phyloP scores from a whole-genome alignment of 2,113 vertebrate species.

The Callorhinus ursinus region DNA sequence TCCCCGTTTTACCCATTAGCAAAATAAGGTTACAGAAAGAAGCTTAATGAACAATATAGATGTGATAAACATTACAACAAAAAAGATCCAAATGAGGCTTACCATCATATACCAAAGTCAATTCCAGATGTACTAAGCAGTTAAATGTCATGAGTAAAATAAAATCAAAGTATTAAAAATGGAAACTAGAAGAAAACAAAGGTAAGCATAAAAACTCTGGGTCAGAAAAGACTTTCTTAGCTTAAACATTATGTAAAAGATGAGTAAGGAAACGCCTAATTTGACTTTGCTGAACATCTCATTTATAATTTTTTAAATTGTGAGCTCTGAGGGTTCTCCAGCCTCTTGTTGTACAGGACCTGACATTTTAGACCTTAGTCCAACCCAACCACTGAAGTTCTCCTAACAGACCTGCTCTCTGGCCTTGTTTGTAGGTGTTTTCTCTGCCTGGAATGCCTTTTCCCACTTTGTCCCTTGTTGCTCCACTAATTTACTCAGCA shows the following conservation, averaged over 20 bases:
- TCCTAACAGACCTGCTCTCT: background rate
- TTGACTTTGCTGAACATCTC: background rate
- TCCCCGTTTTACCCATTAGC: background rate
- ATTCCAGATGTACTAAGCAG: background rate
- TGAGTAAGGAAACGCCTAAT: background rate
- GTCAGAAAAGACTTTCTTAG: background rate
- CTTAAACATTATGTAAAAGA: background rate
- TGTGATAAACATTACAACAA: background rate
- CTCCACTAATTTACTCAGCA: background rate
- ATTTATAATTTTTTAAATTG: background rate
- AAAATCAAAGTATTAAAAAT: conserved; percentile 16
- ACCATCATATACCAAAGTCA: background rate
- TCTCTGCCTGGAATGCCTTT: background rate
- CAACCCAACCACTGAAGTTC: background rate
- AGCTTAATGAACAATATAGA: background rate
- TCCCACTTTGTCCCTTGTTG: background rate
- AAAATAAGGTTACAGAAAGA: conserved; percentile 9
- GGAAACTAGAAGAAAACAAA: conserved; percentile 39
- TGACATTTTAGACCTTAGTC: background rate
- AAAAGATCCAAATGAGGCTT: background rate
- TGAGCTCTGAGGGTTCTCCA: background rate
- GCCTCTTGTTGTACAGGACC: background rate
- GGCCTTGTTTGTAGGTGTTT: background rate
- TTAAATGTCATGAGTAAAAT: conserved; percentile 31
- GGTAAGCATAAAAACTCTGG: background rate